Evolutionary conservation across 2,888 invertebrate genomes (phyloP).

Genomic region (Galerucella pusilla): DNA sequence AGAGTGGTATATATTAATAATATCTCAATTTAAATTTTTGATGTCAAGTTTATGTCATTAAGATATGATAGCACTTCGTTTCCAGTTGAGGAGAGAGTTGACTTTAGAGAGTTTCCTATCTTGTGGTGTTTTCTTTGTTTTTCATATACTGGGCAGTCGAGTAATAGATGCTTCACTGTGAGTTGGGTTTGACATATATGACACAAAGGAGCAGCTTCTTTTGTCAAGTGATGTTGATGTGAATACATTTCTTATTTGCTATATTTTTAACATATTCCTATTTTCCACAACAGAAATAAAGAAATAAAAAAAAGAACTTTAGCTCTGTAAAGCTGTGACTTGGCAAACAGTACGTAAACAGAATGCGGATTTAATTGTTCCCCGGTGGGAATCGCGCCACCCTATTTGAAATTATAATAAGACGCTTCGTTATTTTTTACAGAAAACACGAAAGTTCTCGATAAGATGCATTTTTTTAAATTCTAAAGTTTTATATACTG

Average conservation of each 20-base stretch:
- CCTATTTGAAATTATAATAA: slow-evolving; percentile 20
- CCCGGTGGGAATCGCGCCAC: slow-evolving; percentile 16
- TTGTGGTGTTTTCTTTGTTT: too few species aligned
- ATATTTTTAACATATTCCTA: neutral
- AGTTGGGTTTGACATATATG: too few species aligned
- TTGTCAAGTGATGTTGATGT: too few species aligned
- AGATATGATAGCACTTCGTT: too few species aligned
- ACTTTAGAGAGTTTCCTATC: too few species aligned
- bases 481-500: neutral
- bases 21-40: too few species aligned
- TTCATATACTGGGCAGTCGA: too few species aligned
- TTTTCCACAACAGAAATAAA: neutral
- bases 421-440: neutral
- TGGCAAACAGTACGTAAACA: slow-evolving; percentile 3
- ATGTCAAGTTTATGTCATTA: too few species aligned
- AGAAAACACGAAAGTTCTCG: neutral
- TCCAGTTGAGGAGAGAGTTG: too few species aligned
- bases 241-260: neutral
- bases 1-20: too few species aligned
- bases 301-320: slow-evolving; percentile 1
- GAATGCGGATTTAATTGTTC: slow-evolving; percentile 2
- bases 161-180: too few species aligned
- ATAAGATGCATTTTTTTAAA: neutral
- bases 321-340: neutral
- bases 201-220: too few species aligned